phyloP scores from a whole-genome alignment of 2,888 invertebrate species.

The Chaetoderma sp. region DNA sequence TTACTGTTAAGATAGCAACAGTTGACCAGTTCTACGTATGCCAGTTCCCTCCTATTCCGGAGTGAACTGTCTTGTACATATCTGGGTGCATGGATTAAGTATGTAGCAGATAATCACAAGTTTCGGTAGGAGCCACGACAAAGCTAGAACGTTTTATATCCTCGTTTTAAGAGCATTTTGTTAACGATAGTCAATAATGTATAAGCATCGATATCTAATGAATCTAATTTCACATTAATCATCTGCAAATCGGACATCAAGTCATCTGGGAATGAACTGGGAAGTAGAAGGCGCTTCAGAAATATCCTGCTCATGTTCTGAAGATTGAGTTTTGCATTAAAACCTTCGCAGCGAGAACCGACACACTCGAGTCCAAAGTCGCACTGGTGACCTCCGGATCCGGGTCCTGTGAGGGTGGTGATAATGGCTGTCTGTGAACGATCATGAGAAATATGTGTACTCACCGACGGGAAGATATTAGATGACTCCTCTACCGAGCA shows the following conservation, averaged over 20 bases:
- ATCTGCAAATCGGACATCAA: constrained; percentile 37
- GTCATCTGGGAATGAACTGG: constrained; percentile 48
- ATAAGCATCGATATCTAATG: neutral
- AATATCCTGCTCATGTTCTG: constrained; percentile 54
- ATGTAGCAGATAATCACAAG: too few species aligned
- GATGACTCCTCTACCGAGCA: too few species aligned
- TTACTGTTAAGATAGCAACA: too few species aligned
- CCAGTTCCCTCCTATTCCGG: too few species aligned
- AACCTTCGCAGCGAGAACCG: constrained; percentile 53
- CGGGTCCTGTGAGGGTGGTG: constrained; percentile 15
- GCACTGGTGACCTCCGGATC: constrained; percentile 33
- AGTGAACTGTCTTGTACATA: too few species aligned
- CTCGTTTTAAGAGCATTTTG: too few species aligned
- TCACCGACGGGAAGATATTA: too few species aligned
- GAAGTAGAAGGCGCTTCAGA: constrained; percentile 50
- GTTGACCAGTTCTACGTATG: too few species aligned
- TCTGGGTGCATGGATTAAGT: too few species aligned
- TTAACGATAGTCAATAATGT: too few species aligned
- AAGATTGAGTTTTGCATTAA: constrained; percentile 58
- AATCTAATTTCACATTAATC: neutral
- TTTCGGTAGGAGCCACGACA: too few species aligned
- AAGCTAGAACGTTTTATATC: too few species aligned
- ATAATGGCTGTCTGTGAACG: neutral
- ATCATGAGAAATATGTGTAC: constrained; percentile 32
- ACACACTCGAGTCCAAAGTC: constrained; percentile 45